phyloP scores from a whole-genome alignment of 2,888 invertebrate species.

The Rosalia funebris region DNA sequence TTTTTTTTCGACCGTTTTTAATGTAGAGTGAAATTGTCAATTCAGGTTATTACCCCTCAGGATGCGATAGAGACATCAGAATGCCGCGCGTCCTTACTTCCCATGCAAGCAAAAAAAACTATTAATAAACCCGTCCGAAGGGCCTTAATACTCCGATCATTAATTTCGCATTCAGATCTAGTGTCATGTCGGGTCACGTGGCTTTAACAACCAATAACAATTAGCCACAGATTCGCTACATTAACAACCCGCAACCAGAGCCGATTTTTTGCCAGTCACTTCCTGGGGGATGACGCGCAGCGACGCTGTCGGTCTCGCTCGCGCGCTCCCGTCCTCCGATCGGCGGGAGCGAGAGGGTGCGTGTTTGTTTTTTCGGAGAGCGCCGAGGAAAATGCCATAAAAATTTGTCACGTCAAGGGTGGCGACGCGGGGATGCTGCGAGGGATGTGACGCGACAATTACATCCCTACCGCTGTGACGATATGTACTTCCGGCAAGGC shows the following conservation, averaged over 20 bases:
- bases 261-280: constrained; percentile 56
- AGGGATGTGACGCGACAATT: constrained; percentile 59
- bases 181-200: constrained; percentile 59
- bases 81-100: too few relatives aligned
- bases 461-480: constrained; percentile 61
- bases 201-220: constrained; percentile 64
- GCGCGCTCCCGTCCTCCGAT: not conserved
- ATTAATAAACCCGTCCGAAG: constrained; percentile 21
- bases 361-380: constrained; percentile 51
- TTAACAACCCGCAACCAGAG: constrained; percentile 61
- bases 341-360: constrained; percentile 7
- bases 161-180: constrained; percentile 52
- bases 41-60: too few relatives aligned
- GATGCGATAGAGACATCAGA: too few relatives aligned
- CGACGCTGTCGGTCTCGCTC: not conserved
- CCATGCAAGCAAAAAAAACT: too few relatives aligned
- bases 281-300: constrained; percentile 37
- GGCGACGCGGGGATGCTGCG: constrained; percentile 44
- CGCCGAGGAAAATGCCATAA: constrained; percentile 58
- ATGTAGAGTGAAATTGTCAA: too few relatives aligned
- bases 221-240: constrained; percentile 63
- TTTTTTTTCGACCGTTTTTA: too few relatives aligned
- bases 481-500: constrained; percentile 57
- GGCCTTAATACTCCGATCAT: constrained; percentile 41
- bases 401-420: constrained; percentile 61